Conservation (phyloP, 2,113 vertebrate genomes). For the Carassius gibelio region DNA sequence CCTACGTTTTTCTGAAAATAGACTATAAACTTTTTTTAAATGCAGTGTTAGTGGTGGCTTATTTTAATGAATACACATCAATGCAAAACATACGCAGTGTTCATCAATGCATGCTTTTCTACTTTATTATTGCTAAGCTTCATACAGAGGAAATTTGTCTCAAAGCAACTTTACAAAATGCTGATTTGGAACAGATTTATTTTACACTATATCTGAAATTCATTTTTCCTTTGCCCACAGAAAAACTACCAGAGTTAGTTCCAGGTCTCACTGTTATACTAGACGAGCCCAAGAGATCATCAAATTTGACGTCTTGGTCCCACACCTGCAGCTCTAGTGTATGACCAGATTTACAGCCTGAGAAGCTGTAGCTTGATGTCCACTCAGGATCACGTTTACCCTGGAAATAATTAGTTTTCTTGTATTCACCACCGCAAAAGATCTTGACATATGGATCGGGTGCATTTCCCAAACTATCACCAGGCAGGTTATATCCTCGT, state of each 20-base stretch:
- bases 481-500: background rate
- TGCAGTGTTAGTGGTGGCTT: too few species aligned
- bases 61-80: too few species aligned
- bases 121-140: too few species aligned
- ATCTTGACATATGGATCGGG: conserved; percentile 37
- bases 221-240: background rate
- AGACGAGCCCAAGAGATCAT: background rate
- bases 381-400: background rate
- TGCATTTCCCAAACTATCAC: background rate
- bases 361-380: background rate
- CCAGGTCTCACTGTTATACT: background rate
- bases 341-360: background rate
- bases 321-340: conserved; percentile 20
- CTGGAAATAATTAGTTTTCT: too few species aligned
- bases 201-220: background rate
- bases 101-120: too few species aligned
- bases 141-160: too few species aligned
- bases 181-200: background rate
- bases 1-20: background rate
- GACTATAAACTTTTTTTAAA: too few species aligned
- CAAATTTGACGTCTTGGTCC: conserved; percentile 30
- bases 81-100: too few species aligned
- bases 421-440: background rate
- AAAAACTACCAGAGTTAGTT: background rate
- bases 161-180: too few species aligned